Conservation (phyloP, 1,140 invertebrate genomes). For the Scaptomyza pallida region DNA sequence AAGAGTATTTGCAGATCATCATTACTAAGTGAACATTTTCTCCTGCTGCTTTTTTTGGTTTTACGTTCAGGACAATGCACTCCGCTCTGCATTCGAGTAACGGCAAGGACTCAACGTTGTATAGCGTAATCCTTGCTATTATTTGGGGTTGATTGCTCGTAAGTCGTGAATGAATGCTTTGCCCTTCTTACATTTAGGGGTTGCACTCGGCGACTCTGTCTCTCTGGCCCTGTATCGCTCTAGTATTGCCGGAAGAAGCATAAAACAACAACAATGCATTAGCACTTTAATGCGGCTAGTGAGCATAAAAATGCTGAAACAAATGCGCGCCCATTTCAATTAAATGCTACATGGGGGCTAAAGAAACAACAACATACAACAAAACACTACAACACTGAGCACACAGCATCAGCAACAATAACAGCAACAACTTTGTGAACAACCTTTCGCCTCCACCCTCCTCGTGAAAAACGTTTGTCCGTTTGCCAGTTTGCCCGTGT, state of each 20-base stretch:
- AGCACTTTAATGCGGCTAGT: conserved; percentile 83
- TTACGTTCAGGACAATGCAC: conserved; percentile 69
- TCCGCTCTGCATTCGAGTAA: conserved; percentile 32
- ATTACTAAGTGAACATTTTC: no score
- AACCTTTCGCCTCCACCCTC: conserved; percentile 19
- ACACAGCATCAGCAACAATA: conserved; percentile 60
- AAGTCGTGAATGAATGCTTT: conserved; percentile 57
- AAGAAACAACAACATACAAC: conserved; percentile 26
- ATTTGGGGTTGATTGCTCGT: conserved; percentile 78
- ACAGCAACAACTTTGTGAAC: conserved; percentile 46
- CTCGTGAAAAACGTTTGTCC: conserved; percentile 5
- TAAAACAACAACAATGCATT: conserved; percentile 83
- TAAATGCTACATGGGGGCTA: conserved; percentile 69
- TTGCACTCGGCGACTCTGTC: conserved; percentile 34
- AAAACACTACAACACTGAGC: conserved; percentile 17
- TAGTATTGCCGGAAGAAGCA: conserved; percentile 37
- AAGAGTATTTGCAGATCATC: conserved; percentile 12
- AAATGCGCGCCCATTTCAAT: conserved; percentile 79
- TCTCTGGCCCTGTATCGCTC: background rate
- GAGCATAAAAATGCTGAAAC: conserved; percentile 78
- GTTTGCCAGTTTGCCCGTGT: conserved; percentile 22
- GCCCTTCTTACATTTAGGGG: conserved; percentile 55
- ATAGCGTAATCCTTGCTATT: conserved; percentile 74
- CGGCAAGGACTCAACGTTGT: conserved; percentile 43
- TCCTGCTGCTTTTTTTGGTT: conserved; percentile 5